These are phyloP conservation scores for Cydia fagiglandana DNA, from an alignment of 1,140 invertebrate genomes.

Conservation along the genomic window DNA sequence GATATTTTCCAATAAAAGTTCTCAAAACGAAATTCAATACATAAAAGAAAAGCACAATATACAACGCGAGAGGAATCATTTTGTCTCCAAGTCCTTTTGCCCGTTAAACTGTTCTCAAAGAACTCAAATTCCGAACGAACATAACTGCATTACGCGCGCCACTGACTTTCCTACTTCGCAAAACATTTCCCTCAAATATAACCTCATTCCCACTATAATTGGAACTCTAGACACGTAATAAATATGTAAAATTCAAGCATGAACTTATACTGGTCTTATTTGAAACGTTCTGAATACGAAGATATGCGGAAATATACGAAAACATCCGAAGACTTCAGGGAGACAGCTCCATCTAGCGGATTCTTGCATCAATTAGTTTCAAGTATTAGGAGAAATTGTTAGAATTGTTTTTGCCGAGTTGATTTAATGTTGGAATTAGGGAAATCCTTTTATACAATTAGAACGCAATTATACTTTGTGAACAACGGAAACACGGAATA, in stretches of 20 bases:
- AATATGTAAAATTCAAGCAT: neutral
- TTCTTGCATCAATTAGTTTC: conserved; percentile 16
- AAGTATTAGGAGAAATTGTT: conserved; percentile 3
- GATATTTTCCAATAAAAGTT: conserved; percentile 7
- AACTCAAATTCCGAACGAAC: neutral
- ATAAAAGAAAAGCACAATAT: neutral
- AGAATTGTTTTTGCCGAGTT: neutral
- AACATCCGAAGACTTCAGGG: neutral
- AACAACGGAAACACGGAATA: neutral
- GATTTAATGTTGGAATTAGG: conserved; percentile 9
- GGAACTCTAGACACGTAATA: neutral
- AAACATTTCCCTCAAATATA: neutral
- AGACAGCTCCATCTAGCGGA: conserved; percentile 17
- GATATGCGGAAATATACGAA: neutral
- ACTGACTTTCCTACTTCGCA: neutral
- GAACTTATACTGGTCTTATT: neutral
- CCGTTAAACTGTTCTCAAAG: neutral
- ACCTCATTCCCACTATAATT: neutral
- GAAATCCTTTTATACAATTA: conserved; percentile 10
- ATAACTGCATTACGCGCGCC: neutral
- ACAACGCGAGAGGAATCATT: neutral
- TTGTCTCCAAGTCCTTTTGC: conserved; percentile 6
- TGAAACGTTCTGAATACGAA: neutral
- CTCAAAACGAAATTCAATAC: neutral
- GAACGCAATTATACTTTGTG: neutral